Percentiles rank a stretch among this genome's conserved stretches.
phyloP scores from a whole-genome alignment of 2,113 vertebrate genomes.

The Dicaeum eximium region DNA sequence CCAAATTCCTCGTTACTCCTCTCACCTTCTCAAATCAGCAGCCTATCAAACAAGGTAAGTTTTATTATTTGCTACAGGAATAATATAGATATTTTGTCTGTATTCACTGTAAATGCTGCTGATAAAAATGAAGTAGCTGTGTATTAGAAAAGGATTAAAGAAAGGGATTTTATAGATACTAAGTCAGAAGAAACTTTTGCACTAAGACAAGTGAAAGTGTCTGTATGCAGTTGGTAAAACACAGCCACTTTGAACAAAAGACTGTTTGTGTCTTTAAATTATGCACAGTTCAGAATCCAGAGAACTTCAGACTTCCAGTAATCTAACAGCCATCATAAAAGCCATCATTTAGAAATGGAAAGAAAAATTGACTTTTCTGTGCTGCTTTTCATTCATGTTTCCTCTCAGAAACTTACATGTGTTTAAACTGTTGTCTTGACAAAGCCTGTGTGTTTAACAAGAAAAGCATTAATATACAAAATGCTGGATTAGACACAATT shows the following conservation, averaged over 20 bases:
- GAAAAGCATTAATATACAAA: background rate
- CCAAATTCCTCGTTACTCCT: slow-evolving; percentile 89
- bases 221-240: background rate
- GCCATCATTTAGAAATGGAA: background rate
- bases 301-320: background rate
- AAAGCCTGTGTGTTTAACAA: background rate
- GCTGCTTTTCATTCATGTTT: background rate
- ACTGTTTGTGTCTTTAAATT: background rate
- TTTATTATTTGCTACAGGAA: background rate
- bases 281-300: background rate
- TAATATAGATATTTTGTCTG: background rate
- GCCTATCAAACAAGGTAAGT: slow-evolving; percentile 89
- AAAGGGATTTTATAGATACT: background rate
- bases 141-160: background rate
- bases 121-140: background rate
- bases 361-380: background rate
- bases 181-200: background rate
- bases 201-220: background rate
- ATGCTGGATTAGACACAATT: background rate
- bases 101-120: background rate
- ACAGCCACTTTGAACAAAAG: background rate
- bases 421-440: background rate
- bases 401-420: background rate
- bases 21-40: slow-evolving; percentile 88
- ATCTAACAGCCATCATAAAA: background rate